Conservation (phyloP, 2,797 vertebrate genomes). For the Lithobates pipiens region DNA sequence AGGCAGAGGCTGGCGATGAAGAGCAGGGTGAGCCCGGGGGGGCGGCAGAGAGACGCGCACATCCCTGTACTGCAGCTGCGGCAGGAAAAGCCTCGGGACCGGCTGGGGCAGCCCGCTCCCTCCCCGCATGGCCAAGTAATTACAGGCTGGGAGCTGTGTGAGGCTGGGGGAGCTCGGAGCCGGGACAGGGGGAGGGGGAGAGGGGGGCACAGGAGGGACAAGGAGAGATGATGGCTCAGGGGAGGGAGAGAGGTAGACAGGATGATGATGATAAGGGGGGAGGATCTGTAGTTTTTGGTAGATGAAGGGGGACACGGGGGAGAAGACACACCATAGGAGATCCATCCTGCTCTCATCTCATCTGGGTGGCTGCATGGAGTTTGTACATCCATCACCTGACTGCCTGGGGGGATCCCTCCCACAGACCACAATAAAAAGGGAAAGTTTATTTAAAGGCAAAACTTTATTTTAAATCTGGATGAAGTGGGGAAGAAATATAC, state of each 20-base stretch:
- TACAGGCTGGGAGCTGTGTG: conserved; percentile 67
- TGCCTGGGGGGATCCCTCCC: too few species aligned
- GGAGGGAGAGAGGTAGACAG: conserved; percentile 5
- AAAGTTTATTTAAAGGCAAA: too few species aligned
- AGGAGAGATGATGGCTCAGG: conserved; percentile 2
- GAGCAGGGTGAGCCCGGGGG: conserved; percentile 38
- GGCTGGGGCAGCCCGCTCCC: conserved; percentile 62
- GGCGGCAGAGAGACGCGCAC: conserved; percentile 63
- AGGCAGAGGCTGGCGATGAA: conserved; percentile 48
- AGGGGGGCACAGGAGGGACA: conserved; percentile 45
- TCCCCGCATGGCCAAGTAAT: conserved; percentile 72
- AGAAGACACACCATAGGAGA: neutral
- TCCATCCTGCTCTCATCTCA: too few species aligned
- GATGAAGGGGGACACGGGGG: neutral
- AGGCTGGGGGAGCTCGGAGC: conserved; percentile 39
- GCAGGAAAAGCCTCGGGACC: conserved; percentile 64
- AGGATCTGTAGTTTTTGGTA: neutral
- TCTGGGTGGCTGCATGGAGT: too few species aligned
- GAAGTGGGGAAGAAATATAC: too few species aligned
- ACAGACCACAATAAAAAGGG: too few species aligned
- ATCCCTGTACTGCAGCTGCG: conserved; percentile 64
- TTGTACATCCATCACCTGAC: too few species aligned
- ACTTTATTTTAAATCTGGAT: too few species aligned
- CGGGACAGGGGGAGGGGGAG: conserved; percentile 43
- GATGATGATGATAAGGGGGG: neutral